These are phyloP conservation scores for Octopus sinensis DNA, from an alignment of 1,140 invertebrate species.

Conservation along the genomic window DNA sequence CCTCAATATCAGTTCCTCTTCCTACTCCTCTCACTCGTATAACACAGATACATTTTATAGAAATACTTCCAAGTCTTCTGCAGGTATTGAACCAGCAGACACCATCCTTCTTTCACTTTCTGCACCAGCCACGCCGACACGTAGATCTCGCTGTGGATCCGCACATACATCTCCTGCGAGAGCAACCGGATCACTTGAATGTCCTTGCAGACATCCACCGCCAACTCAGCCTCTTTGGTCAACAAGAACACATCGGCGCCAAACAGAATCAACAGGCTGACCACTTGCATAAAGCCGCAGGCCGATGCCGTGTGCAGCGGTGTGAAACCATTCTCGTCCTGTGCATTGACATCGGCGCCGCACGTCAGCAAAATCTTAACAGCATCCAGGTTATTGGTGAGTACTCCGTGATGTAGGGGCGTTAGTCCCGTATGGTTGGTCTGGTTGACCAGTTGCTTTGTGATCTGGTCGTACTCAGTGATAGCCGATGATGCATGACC, in stretches of 20 bases:
- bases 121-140: background rate
- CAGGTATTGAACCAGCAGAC: too few species aligned
- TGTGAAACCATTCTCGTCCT: constrained; percentile 98
- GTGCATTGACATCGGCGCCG: constrained; percentile 90
- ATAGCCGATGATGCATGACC: too few species aligned
- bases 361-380: constrained; percentile 93
- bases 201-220: constrained; percentile 47
- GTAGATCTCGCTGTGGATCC: constrained; percentile 36
- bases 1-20: too few species aligned
- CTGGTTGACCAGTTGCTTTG: too few species aligned
- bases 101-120: too few species aligned
- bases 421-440: constrained; percentile 48
- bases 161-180: constrained; percentile 40
- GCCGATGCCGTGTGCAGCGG: constrained; percentile 97
- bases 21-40: too few species aligned
- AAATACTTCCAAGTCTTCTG: too few species aligned
- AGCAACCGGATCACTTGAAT: constrained; percentile 38
- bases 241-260: constrained; percentile 44
- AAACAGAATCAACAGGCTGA: constrained; percentile 61
- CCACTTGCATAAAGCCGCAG: constrained; percentile 82
- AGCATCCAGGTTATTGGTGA: constrained; percentile 85
- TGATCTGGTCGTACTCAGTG: too few species aligned
- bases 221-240: constrained; percentile 41
- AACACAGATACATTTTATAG: too few species aligned
- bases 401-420: constrained; percentile 47